Evolutionary conservation across 2,797 vertebrate genomes (phyloP).

Genomic region (Sphaeramia orbicularis): DNA sequence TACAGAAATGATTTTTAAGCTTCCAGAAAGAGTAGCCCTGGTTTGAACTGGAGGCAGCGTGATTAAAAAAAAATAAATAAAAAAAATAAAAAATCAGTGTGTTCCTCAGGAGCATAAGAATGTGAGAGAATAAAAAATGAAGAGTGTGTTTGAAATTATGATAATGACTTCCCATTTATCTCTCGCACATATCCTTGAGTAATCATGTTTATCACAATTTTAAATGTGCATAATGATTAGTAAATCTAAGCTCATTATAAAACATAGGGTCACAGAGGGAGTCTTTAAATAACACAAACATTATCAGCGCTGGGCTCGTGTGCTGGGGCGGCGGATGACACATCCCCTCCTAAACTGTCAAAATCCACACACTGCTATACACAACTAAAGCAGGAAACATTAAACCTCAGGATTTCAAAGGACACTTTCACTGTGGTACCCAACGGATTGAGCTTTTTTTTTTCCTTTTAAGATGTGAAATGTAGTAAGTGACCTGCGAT

Average conservation of each 20-base stretch:
- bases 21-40: conserved; percentile 7
- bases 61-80: too few relatives aligned
- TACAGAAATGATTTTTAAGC: conserved; percentile 21
- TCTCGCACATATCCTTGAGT: conserved; percentile 30
- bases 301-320: conserved; percentile 25
- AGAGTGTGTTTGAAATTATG: conserved; percentile 39
- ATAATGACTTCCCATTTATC: conserved; percentile 36
- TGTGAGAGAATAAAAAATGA: conserved; percentile 23
- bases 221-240: conserved; percentile 37
- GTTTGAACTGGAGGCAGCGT: conserved; percentile 27
- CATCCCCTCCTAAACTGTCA: conserved; percentile 40
- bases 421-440: background rate
- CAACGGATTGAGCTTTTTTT: too few relatives aligned
- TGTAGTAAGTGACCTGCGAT: background rate
- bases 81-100: background rate
- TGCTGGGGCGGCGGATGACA: conserved; percentile 28
- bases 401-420: conserved; percentile 8
- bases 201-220: conserved; percentile 49
- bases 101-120: conserved; percentile 3
- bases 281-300: conserved; percentile 57
- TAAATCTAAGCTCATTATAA: conserved; percentile 35
- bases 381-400: background rate
- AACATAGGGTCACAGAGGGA: conserved; percentile 37
- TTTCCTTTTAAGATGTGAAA: background rate
- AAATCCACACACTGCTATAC: conserved; percentile 8